A percentile compares a stretch with the other conserved stretches of the same genome.
These are phyloP conservation scores for Psilopsiagon aurifrons DNA, from an alignment of 2,113 vertebrate genomes.

Conservation along the genomic window DNA sequence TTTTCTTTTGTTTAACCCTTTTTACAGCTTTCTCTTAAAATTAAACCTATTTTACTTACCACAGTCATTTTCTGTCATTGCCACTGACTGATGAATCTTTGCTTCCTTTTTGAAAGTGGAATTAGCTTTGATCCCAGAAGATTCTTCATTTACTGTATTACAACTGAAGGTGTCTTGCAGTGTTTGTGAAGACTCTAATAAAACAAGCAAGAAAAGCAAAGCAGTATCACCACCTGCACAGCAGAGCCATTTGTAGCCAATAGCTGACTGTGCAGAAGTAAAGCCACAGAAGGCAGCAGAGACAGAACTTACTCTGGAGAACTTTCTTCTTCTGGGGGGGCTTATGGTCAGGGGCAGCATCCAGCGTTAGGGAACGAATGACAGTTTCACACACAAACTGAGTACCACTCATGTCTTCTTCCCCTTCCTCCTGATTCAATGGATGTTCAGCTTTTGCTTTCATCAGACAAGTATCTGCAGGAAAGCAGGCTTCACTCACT, in stretches of 20 bases:
- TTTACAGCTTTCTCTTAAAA: neutral
- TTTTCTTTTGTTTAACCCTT: neutral
- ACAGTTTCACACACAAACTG: conserved; percentile 99
- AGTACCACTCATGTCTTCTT: conserved; percentile 95
- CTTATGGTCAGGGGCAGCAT: conserved; percentile 92
- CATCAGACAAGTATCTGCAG: neutral
- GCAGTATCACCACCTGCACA: rapidly evolving
- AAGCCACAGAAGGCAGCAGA: conserved; percentile 20
- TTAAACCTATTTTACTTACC: conserved; percentile 26
- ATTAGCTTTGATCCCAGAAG: neutral
- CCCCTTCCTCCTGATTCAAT: conserved; percentile 80
- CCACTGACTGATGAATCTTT: neutral
- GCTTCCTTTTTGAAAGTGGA: neutral
- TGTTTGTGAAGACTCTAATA: neutral
- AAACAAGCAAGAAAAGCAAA: neutral
- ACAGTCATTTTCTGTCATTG: neutral
- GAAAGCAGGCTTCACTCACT: neutral
- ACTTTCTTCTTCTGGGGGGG: conserved; percentile 77
- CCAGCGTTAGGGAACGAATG: conserved; percentile 93
- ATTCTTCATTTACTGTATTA: conserved; percentile 3
- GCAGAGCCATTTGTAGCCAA: neutral
- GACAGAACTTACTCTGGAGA: conserved; percentile 68
- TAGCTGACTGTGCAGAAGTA: neutral
- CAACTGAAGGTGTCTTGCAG: conserved; percentile 4
- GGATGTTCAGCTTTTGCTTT: conserved; percentile 63